Base-by-base conservation (phyloP, 2,797 vertebrate genomes). In the Sorex maritimensis region DNA sequence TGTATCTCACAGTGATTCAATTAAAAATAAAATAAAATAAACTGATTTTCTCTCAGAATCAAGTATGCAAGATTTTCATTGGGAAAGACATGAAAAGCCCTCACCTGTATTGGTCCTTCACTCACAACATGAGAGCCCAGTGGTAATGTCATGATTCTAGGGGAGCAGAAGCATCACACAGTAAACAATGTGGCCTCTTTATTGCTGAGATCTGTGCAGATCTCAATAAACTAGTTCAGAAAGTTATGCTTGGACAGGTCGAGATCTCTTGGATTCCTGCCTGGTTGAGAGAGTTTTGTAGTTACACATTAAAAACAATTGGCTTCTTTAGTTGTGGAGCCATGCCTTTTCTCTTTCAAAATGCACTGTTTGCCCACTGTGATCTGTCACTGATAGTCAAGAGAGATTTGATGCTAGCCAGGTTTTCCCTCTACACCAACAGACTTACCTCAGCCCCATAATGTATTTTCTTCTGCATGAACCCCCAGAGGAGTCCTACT, bases 351-450 rank as follows among this genome's bases (percentile, higher is more conserved):
- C n/a, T 30, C 14, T n/a, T 46, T 72, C 21, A n/a, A 34, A 71
- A 24, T 6, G 21, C 13, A 6, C 6, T 1, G 44, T 13, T 68
- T 30, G 7, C 21, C 10, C 41, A 30, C 6, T 5, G 0, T 24
- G 19, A 41, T 74, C 55, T 38, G 85, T 55, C 8, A 28, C 21
- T 44, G 23, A 69, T 8, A 12, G 41, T 15, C 13, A 24, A 44
- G 38, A 15, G 58, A 49, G 77, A 19, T 10, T 13, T 1, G 0
- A 4, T 4, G 19, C 28, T 21, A 82, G n/a, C 34, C 46, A 67
- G 30, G 38, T 28, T 23, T 30, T 19, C 4, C 46, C n/a, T 38
- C 11, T 12, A 6, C 24, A 61, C 58, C 58, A 55, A 6, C 34
- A 34, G 34, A 7, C 52, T 26, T 49, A 10, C 21, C 17, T 5